Evolutionary conservation across 1,140 invertebrate genomes (phyloP), one percentile per base, ranked within the genome.

Genomic region (Pseudomyrmex pallidus): DNA sequence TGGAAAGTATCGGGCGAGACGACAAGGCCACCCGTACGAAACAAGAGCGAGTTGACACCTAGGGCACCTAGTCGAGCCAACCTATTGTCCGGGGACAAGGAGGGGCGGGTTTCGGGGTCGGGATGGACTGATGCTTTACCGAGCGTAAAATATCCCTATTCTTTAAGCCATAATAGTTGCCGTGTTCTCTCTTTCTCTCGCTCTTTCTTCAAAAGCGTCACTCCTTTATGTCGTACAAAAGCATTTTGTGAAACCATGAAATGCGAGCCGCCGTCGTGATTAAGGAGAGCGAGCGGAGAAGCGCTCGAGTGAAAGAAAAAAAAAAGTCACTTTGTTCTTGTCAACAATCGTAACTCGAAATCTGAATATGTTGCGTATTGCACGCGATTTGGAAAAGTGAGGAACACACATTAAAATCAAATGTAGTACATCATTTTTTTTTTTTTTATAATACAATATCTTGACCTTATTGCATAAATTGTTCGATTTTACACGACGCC

Each of bases 71-170:
- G 85, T 88, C 77, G 85, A 46, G 62, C 78, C 84, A n/a, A 67
- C 54, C 85, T 70, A 92, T 92, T 91, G 90, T 91, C 56, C 73
- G 74, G 54, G 84, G 84, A 80, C 12, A 83, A 73, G 85, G 91
- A 78, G 86, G 90, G 90, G 74, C 90, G 86, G 90, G 59, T 67
- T 85, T 82, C 48, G 78, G 76, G 76, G 52, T 46, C 63, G 68
- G 82, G 84, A 91, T 90, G 84, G 87, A 90, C 87, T 78, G 91
- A 35, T 92, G 92, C 91, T 93, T 92, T 92, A 91, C 93, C 91
- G 90, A 92, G 91, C 91, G 93, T 93, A 85, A 93, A 94, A 94
- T 92, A 90, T 90, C 86, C 82, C 90, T 85, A 93, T 93, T 92
- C 91, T 92, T 88, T 91, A 88, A 85, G 85, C 89, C 89, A 90